Conservation (phyloP, 2,113 vertebrate genomes). For the Syngnathus floridae region DNA sequence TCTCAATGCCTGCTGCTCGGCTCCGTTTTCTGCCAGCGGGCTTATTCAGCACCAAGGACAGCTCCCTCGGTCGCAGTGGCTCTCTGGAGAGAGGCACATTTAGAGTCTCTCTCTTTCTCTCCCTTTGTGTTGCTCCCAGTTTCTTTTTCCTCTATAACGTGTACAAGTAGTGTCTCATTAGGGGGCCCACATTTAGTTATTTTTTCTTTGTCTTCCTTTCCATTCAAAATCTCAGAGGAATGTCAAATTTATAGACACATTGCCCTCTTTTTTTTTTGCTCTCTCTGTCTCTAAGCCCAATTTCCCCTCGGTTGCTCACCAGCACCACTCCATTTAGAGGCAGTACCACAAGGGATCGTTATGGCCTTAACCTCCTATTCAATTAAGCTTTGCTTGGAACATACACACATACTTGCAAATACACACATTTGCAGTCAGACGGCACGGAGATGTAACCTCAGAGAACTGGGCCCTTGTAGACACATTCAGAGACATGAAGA, state of each 20-base stretch:
- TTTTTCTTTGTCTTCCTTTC: constrained; percentile 41
- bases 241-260: constrained; percentile 48
- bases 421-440: constrained; percentile 33
- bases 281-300: constrained; percentile 33
- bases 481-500: background rate
- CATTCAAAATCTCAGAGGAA: constrained; percentile 49
- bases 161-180: constrained; percentile 31
- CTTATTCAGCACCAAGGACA: constrained; percentile 67
- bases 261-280: constrained; percentile 30
- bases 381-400: constrained; percentile 44
- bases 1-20: constrained; percentile 50
- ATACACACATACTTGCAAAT: constrained; percentile 4
- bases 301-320: constrained; percentile 40
- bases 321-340: constrained; percentile 47
- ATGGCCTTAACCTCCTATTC: constrained; percentile 50
- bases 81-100: constrained; percentile 54
- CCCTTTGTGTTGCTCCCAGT: constrained; percentile 30
- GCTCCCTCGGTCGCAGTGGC: constrained; percentile 47
- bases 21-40: constrained; percentile 51
- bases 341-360: constrained; percentile 34
- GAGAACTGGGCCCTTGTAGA: constrained; percentile 8
- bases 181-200: constrained; percentile 55
- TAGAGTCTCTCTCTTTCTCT: constrained; percentile 32
- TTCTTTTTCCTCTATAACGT: constrained; percentile 20
- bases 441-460: constrained; percentile 24